These are phyloP conservation scores for Hozukius guyotensis DNA, from an alignment of 2,797 vertebrate species.

Conservation along the genomic window DNA sequence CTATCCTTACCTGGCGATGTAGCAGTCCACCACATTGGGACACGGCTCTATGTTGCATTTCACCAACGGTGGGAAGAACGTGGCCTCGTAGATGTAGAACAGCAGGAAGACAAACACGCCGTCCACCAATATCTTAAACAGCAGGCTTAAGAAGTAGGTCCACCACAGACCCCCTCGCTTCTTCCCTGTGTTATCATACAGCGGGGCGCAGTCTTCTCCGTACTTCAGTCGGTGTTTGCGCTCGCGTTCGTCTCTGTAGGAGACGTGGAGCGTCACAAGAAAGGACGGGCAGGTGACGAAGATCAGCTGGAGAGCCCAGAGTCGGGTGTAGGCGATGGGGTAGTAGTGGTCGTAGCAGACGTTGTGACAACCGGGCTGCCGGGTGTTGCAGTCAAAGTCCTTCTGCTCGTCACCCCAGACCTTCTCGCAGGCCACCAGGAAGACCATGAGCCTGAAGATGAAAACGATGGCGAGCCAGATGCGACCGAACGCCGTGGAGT, in stretches of 20 bases:
- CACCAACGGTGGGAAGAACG: slow-evolving; percentile 87
- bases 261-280: slow-evolving; percentile 91
- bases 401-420: slow-evolving; percentile 93
- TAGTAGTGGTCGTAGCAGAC: slow-evolving; percentile 92
- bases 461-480: slow-evolving; percentile 94
- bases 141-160: slow-evolving; percentile 89
- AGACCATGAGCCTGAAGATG: slow-evolving; percentile 91
- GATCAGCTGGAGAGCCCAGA: slow-evolving; percentile 94
- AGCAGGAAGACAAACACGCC: slow-evolving; percentile 86
- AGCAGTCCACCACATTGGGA: slow-evolving; percentile 89
- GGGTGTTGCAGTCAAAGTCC: slow-evolving; percentile 92
- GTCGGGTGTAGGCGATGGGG: slow-evolving; percentile 89
- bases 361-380: slow-evolving; percentile 90
- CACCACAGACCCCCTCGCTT: slow-evolving; percentile 92
- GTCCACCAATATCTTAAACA: slow-evolving; percentile 88
- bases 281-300: slow-evolving; percentile 91
- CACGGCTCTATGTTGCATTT: slow-evolving; percentile 85
- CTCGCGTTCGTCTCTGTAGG: slow-evolving; percentile 87
- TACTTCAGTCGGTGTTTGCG: slow-evolving; percentile 74
- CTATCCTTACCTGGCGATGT: slow-evolving; percentile 78
- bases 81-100: slow-evolving; percentile 86
- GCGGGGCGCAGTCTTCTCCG: slow-evolving; percentile 61
- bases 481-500: slow-evolving; percentile 90
- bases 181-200: slow-evolving; percentile 85
- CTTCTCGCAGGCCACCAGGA: slow-evolving; percentile 89